A percentile compares a stretch with the other conserved stretches of the same genome.
Evolutionary conservation across 2,113 vertebrate species (phyloP).

Genomic region (Cynocephalus volans): DNA sequence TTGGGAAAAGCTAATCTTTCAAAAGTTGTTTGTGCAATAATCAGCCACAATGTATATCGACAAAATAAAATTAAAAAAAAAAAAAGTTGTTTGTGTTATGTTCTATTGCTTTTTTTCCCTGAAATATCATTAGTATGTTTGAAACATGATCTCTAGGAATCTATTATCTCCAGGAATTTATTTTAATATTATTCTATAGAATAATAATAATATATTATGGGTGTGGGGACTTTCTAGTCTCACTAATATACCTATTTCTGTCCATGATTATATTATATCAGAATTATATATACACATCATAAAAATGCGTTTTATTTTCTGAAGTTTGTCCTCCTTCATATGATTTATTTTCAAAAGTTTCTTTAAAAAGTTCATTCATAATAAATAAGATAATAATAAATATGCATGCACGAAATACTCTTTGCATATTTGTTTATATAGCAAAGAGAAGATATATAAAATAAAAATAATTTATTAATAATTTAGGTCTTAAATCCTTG

Average conservation of each 20-base stretch:
- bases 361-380: not conserved
- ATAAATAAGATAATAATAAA: not conserved
- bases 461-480: conserved; percentile 22
- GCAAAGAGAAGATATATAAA: not conserved
- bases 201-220: not conserved
- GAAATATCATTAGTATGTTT: not conserved
- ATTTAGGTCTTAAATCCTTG: not conserved
- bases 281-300: not conserved
- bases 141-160: not conserved
- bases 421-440: not conserved
- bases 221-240: not conserved
- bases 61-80: too few species aligned
- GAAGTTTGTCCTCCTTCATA: not conserved
- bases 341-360: not conserved
- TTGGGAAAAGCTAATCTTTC: conserved; percentile 28
- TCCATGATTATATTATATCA: not conserved
- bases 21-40: not conserved
- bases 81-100: not conserved
- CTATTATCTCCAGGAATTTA: not conserved
- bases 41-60: too few species aligned
- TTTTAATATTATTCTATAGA: not conserved
- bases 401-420: not conserved
- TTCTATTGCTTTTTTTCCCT: not conserved
- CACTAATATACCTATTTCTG: not conserved
- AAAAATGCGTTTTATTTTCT: conserved; percentile 37